Evolutionary conservation across 2,888 invertebrate species (phyloP), one percentile per base, ranked within the genome.

Genomic region (Palloptera scutellata): DNA sequence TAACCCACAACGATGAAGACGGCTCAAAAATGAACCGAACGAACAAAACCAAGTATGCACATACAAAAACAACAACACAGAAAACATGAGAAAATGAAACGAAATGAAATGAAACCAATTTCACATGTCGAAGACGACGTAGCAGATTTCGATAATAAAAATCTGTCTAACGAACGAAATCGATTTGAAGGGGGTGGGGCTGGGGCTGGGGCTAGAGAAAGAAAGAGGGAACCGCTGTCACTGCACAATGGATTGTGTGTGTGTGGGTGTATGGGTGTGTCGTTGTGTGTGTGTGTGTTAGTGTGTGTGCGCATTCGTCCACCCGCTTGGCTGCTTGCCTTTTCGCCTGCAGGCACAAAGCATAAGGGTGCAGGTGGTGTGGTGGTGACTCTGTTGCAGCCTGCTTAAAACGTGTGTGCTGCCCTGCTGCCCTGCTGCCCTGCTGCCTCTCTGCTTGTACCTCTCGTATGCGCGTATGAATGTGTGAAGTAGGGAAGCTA

Each of bases 151-250:
- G 54, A 54, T 54, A 54, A 54, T 54, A 54, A 54, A 54, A 54
- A 54, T 54, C 54, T 54, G 54, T 54, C 54, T 54, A 54, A 66
- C 65, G 53, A 54, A 66, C 65, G 53, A 53, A 53, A 53, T 53
- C 53, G 53, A 53, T 53, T 53, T n/a, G 15, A 48, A 3, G 48
- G 13, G 48, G 8, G 12, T 48, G 48, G 15, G 48, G 15, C 4
- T 8, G 13, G 48, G 8, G 12, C 8, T 2, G 15, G 48, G 15
- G 48, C 48, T n/a, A n/a, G n/a, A 48, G 15, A 48, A 30, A 8
- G 8, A 8, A n/a, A 48, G 48, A n/a, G 3, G 48, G 13, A 3
- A 8, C 12, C 48, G 8, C 48, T 12, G 48, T 8, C 8, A 48
- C 8, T 15, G 48, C 15, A 48, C 3, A n/a, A 2, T 48, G 15